A percentile compares a stretch with the other conserved stretches of the same genome.
phyloP scores from a whole-genome alignment of 1,140 invertebrate species.

The Drosophila nikananu region DNA sequence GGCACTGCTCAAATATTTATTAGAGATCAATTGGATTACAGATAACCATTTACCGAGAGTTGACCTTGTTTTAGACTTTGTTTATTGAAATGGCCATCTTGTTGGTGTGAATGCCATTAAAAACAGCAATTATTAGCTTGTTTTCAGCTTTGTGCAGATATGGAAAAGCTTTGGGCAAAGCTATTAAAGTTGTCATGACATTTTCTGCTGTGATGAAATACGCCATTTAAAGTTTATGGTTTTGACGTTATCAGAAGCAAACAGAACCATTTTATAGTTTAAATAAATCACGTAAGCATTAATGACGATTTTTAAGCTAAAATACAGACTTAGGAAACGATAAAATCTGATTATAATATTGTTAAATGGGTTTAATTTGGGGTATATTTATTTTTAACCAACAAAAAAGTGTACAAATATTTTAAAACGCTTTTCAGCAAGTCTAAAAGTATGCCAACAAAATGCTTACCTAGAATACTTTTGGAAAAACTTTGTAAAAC shows the following conservation, averaged over 20 bases:
- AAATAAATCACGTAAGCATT: background rate
- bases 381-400: background rate
- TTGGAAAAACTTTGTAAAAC: background rate
- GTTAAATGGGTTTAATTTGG: background rate
- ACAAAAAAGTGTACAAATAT: background rate
- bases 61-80: background rate
- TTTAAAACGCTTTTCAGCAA: background rate
- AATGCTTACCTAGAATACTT: background rate
- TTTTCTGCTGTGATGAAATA: background rate
- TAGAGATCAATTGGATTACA: constrained; percentile 21
- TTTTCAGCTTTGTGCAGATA: constrained; percentile 3
- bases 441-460: background rate
- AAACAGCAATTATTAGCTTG: constrained; percentile 14
- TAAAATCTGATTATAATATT: no score
- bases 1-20: constrained; percentile 32
- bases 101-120: background rate
- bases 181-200: constrained; percentile 9
- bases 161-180: constrained; percentile 10
- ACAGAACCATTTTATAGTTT: background rate
- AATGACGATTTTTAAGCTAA: background rate
- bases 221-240: background rate
- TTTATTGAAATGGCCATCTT: constrained; percentile 3
- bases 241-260: constrained; percentile 7
- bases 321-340: background rate
- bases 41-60: background rate